Conservation (phyloP, 2,113 vertebrate genomes). For the Telmatochromis brachygnathus region DNA sequence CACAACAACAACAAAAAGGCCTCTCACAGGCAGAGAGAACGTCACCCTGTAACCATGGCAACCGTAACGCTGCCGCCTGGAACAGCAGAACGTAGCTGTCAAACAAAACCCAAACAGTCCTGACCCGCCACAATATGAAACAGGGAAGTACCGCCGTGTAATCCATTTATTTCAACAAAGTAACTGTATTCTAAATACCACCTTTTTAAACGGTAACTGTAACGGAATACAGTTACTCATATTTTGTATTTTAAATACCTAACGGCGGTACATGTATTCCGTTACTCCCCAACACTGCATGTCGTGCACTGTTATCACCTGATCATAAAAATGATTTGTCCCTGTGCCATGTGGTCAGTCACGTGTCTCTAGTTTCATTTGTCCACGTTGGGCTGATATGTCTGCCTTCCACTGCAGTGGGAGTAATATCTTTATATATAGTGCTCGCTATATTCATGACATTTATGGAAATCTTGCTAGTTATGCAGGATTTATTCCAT, state of each 20-base stretch:
- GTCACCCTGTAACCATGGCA: accelerated
- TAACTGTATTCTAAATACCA: too few species aligned
- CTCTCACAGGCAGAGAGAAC: too few species aligned
- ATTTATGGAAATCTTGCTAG: neutral
- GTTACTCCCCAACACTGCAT: neutral
- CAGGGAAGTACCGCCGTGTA: too few species aligned
- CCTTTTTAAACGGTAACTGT: too few species aligned
- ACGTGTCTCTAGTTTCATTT: neutral
- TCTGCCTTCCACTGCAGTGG: neutral
- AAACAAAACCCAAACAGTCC: too few species aligned
- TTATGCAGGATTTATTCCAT: neutral
- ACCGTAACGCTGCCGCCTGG: accelerated
- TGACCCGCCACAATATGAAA: too few species aligned
- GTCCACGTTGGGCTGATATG: neutral
- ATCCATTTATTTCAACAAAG: too few species aligned
- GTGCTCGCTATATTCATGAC: accelerated
- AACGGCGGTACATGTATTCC: too few species aligned
- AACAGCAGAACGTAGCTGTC: too few species aligned
- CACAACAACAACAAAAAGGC: too few species aligned
- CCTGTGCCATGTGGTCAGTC: too few species aligned
- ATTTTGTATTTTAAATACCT: accelerated
- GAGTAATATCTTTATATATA: accelerated
- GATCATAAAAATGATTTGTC: neutral
- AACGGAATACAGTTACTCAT: too few species aligned
- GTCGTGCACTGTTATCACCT: neutral